phyloP scores from a whole-genome alignment of 1,140 invertebrate species.

The Trachelipus rathkii region DNA sequence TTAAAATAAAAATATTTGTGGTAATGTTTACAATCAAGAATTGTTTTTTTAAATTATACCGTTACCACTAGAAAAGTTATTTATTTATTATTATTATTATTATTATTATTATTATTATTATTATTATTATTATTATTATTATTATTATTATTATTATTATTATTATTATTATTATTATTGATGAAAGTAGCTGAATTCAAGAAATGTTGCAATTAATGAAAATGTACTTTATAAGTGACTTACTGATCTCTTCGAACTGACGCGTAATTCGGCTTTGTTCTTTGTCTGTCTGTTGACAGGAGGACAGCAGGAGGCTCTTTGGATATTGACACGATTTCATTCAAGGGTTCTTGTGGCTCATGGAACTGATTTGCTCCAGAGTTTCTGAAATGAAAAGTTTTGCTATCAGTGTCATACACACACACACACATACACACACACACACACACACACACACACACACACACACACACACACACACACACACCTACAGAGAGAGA shows the following conservation, averaged over 20 bases:
- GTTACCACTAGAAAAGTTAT: no score
- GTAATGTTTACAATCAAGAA: no score
- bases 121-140: no score
- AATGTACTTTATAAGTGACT: neutral
- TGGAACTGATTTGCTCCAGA: neutral
- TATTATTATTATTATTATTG: neutral
- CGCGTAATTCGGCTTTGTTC: neutral
- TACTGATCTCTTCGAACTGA: neutral
- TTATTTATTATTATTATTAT: no score
- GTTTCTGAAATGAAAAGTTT: neutral
- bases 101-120: no score
- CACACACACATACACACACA: no score
- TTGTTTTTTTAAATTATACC: no score
- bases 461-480: no score
- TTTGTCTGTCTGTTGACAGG: neutral
- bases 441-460: no score
- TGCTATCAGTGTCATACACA: no score
- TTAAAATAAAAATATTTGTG: no score
- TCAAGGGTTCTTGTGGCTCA: neutral
- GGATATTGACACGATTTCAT: neutral
- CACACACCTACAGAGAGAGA: no score
- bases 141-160: conserved; percentile 1
- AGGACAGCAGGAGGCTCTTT: neutral
- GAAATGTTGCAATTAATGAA: neutral
- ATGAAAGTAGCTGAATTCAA: neutral